These are phyloP conservation scores for Panagrolaimus sp. DNA, from an alignment of 1,140 invertebrate species.

Conservation along the genomic window DNA sequence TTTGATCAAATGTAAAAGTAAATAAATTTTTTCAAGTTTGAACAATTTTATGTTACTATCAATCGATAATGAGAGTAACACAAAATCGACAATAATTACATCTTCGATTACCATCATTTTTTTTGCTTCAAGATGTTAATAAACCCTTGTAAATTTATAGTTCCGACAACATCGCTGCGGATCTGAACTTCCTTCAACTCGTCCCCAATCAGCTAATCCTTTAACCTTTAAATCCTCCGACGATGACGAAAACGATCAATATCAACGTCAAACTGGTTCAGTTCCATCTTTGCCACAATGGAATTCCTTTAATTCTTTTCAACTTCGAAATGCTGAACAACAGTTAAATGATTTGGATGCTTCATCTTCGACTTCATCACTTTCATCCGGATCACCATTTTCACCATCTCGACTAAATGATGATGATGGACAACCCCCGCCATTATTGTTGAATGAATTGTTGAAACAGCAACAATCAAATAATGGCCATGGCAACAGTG, in stretches of 20 bases:
- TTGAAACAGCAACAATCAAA: too few relatives aligned
- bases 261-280: background rate
- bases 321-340: conserved; percentile 5
- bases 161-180: conserved; percentile 12
- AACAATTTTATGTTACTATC: too few relatives aligned
- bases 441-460: conserved; percentile 8
- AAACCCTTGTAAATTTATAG: too few relatives aligned
- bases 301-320: background rate
- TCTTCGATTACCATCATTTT: too few relatives aligned
- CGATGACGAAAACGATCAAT: background rate
- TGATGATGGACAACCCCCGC: background rate
- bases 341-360: background rate
- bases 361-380: background rate
- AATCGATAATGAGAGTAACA: too few relatives aligned
- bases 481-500: too few relatives aligned
- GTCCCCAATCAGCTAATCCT: background rate
- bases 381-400: background rate
- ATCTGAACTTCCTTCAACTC: background rate
- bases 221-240: too few relatives aligned
- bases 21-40: too few relatives aligned
- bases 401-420: background rate
- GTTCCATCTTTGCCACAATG: background rate
- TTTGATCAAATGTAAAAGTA: too few relatives aligned
- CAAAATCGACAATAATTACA: too few relatives aligned
- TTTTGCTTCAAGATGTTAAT: too few relatives aligned